Conservation (phyloP, 2,113 vertebrate species). For the Nothocercus julius region DNA sequence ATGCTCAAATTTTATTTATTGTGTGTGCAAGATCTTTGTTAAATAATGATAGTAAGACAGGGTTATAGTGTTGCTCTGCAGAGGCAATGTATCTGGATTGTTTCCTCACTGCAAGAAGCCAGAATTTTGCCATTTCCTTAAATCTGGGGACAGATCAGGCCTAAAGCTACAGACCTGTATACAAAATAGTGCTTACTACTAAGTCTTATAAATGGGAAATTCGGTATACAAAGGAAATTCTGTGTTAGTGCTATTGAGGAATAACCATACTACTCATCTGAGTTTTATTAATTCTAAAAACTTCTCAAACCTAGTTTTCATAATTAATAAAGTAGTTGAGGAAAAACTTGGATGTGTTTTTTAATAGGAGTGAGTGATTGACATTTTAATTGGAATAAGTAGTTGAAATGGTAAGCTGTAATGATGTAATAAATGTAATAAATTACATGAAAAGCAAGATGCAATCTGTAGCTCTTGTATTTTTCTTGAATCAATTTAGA, state of each 20-base stretch:
- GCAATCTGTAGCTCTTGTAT: neutral
- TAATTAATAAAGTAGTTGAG: neutral
- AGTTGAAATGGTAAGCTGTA: neutral
- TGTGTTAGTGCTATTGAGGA: neutral
- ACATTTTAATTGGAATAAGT: neutral
- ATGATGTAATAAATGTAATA: neutral
- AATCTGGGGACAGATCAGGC: neutral
- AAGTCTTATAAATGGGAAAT: neutral
- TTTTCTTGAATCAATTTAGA: neutral
- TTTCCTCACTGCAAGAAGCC: neutral
- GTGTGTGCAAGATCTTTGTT: neutral
- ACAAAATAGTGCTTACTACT: neutral
- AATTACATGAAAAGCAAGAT: neutral
- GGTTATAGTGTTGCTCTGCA: neutral
- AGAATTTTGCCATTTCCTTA: neutral
- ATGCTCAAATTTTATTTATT: neutral
- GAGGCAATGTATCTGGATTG: neutral
- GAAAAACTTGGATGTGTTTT: neutral
- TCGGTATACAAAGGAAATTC: neutral
- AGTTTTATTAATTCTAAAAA: neutral
- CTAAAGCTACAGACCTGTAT: neutral
- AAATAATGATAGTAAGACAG: neutral
- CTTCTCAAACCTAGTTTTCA: neutral
- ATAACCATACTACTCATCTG: neutral
- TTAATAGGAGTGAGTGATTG: neutral